These are phyloP conservation scores for Sialis fuliginosa DNA, from an alignment of 2,888 invertebrate genomes.

Conservation along the genomic window DNA sequence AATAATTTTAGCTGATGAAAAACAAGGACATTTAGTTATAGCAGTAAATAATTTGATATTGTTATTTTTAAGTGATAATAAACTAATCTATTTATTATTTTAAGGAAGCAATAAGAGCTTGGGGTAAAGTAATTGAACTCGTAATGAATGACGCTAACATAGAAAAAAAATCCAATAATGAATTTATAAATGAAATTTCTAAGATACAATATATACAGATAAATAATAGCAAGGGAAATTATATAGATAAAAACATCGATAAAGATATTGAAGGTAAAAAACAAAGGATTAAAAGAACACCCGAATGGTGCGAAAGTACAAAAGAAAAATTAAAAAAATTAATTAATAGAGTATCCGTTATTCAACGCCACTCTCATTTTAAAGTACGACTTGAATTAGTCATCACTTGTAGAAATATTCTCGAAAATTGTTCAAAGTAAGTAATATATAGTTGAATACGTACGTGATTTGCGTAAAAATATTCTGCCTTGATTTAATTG, in stretches of 20 bases:
- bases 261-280: slow-evolving; percentile 20
- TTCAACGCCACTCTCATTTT: slow-evolving; percentile 32
- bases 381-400: slow-evolving; percentile 44
- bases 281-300: slow-evolving; percentile 22
- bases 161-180: slow-evolving; percentile 8
- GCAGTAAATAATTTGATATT: slow-evolving; percentile 25
- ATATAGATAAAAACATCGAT: slow-evolving; percentile 2
- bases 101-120: slow-evolving; percentile 26
- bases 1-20: slow-evolving; percentile 34
- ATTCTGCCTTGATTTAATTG: too few relatives aligned
- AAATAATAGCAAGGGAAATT: too few relatives aligned
- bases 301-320: slow-evolving; percentile 36
- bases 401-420: slow-evolving; percentile 34
- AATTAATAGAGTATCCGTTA: slow-evolving; percentile 16
- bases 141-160: slow-evolving; percentile 22
- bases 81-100: slow-evolving; percentile 8
- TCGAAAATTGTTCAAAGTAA: slow-evolving; percentile 40
- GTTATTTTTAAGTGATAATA: neutral
- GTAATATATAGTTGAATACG: slow-evolving; percentile 13
- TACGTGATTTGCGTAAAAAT: too few relatives aligned
- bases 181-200: too few relatives aligned
- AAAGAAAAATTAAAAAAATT: slow-evolving; percentile 29
- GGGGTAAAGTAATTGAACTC: slow-evolving; percentile 25
- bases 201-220: too few relatives aligned
- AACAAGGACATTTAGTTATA: slow-evolving; percentile 41